Evolutionary conservation across 2,888 invertebrate genomes (phyloP).

Genomic region (Luffia ferchaultella): DNA sequence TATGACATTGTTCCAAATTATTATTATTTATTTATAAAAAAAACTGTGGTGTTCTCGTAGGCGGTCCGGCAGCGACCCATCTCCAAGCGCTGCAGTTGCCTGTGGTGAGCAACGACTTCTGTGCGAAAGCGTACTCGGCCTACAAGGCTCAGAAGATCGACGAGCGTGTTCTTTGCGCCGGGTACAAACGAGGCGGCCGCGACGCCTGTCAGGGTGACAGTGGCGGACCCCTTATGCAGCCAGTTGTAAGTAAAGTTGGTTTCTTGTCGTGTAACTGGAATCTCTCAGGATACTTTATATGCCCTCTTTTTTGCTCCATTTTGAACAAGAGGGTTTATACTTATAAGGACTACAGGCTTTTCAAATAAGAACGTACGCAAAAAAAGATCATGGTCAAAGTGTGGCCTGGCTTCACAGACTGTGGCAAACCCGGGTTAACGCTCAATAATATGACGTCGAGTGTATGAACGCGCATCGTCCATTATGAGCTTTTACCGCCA

Average conservation of each 20-base stretch:
- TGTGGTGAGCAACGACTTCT: conserved; percentile 68
- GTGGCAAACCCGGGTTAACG: too few species aligned
- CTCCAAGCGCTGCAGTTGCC: conserved; percentile 78
- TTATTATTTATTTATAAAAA: too few species aligned
- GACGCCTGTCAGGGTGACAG: conserved; percentile 85
- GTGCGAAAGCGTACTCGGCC: conserved; percentile 62
- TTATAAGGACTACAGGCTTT: neutral
- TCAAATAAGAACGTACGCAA: too few species aligned
- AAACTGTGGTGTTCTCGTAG: conserved; percentile 42
- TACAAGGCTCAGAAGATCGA: conserved; percentile 61
- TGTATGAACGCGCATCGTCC: too few species aligned
- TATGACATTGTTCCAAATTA: too few species aligned
- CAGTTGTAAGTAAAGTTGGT: conserved; percentile 38
- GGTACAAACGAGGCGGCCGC: conserved; percentile 68
- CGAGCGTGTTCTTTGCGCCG: conserved; percentile 75
- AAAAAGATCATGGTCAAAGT: too few species aligned
- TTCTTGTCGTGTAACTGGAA: too few species aligned
- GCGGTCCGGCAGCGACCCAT: conserved; percentile 70
- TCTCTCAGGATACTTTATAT: neutral
- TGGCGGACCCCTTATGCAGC: conserved; percentile 81
- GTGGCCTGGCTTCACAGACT: too few species aligned
- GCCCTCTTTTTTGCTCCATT: neutral
- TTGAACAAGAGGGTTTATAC: neutral
- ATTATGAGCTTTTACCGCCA: too few species aligned
- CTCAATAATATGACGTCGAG: too few species aligned